Conservation (phyloP, 92 coral and sea anemone genomes). For the Palythoa grandis region DNA sequence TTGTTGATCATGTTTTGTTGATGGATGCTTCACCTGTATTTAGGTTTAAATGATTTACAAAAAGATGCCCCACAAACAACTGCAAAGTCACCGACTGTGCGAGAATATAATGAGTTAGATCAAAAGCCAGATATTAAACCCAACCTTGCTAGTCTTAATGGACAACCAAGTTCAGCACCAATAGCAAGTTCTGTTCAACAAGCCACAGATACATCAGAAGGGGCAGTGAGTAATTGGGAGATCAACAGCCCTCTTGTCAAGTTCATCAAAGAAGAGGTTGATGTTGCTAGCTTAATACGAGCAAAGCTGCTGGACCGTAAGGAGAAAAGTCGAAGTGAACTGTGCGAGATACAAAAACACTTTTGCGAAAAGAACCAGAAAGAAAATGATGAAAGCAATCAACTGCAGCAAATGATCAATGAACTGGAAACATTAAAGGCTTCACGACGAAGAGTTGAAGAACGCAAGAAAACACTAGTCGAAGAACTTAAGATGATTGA, state of each 20-base stretch:
- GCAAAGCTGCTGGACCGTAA: conserved; percentile 45
- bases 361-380: conserved; percentile 17
- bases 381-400: conserved; percentile 34
- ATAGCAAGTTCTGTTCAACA: neutral
- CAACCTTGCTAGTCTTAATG: neutral
- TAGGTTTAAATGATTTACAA: neutral
- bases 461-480: conserved; percentile 7
- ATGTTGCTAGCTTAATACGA: conserved; percentile 42
- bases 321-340: conserved; percentile 38
- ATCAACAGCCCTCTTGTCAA: conserved; percentile 30
- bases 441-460: neutral
- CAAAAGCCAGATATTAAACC: neutral
- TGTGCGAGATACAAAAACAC: conserved; percentile 36
- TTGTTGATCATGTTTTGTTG: too few relatives aligned
- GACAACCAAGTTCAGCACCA: neutral
- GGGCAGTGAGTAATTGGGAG: neutral
- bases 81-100: too few relatives aligned
- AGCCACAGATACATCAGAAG: neutral
- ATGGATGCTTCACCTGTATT: too few relatives aligned
- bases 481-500: conserved; percentile 34
- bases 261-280: conserved; percentile 38
- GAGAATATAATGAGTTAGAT: neutral
- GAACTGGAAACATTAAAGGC: conserved; percentile 5
- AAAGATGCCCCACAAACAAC: neutral
- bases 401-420: conserved; percentile 3